Evolutionary conservation across 2,113 vertebrate species (phyloP).

Genomic region (Callionymus lyra): DNA sequence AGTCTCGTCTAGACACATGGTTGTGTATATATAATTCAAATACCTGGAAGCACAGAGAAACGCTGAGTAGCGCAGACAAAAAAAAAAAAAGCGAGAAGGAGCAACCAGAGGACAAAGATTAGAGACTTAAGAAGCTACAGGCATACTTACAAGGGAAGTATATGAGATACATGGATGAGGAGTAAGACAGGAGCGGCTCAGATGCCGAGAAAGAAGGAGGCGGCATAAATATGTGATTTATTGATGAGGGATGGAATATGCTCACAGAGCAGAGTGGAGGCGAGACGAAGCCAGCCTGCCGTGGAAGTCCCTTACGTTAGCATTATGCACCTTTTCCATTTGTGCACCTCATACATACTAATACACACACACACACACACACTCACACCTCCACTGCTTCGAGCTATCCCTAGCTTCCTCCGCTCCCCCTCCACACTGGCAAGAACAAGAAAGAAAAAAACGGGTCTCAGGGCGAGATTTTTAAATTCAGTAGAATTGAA

Average conservation of each 20-base stretch:
- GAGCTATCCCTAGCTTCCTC: conserved; percentile 4
- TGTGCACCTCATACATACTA: conserved; percentile 62
- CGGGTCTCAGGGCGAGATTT: neutral
- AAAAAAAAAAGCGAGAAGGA: neutral
- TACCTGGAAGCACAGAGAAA: too few species aligned
- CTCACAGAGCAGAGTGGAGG: conserved; percentile 49
- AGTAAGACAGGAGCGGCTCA: neutral
- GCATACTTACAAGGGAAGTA: neutral
- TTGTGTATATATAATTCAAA: too few species aligned
- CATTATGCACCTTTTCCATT: conserved; percentile 61
- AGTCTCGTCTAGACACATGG: too few species aligned
- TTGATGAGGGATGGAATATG: conserved; percentile 62
- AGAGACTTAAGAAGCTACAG: neutral
- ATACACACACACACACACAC: conserved; percentile 27
- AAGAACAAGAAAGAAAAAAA: neutral
- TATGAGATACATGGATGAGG: neutral
- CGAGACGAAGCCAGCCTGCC: conserved; percentile 38
- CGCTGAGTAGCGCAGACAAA: too few species aligned
- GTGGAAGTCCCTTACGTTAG: conserved; percentile 58
- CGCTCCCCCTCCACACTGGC: conserved; percentile 1
- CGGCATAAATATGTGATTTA: conserved; percentile 63
- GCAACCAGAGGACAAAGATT: neutral
- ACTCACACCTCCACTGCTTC: conserved; percentile 11
- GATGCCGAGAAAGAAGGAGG: conserved; percentile 9
- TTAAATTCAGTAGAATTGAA: neutral